Conservation (phyloP, 2,113 vertebrate genomes). For the Centropus unirufus region DNA sequence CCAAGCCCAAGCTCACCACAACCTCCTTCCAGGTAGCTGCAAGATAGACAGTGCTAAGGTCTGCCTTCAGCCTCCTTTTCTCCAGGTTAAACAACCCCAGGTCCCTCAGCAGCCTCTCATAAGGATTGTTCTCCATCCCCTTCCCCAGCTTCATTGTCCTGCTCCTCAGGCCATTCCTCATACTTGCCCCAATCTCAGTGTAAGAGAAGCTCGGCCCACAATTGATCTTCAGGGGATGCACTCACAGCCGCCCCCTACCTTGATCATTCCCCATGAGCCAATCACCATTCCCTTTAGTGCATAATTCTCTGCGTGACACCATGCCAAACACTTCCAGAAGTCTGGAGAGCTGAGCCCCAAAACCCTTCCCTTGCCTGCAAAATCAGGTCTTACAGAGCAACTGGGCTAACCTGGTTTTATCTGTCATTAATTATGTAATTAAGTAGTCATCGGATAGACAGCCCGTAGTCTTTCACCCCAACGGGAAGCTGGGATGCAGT, state of each 20-base stretch:
- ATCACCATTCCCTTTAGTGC: background rate
- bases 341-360: background rate
- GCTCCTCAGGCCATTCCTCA: background rate
- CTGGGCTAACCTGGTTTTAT: background rate
- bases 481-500: background rate
- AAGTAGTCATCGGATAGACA: background rate
- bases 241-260: background rate
- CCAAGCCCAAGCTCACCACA: no score
- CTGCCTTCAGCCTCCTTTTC: no score
- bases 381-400: background rate
- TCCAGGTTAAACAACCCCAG: no score
- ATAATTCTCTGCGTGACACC: background rate
- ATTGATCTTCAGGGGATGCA: background rate
- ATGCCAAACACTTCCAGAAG: background rate
- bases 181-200: rapidly evolving
- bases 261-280: rapidly evolving
- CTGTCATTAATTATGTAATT: background rate
- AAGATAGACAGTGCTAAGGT: no score
- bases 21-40: no score
- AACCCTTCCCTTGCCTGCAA: background rate
- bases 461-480: background rate
- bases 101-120: no score
- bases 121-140: no score
- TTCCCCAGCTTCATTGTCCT: no score
- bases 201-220: background rate